Percentiles rank a stretch among this genome's conserved stretches.
phyloP scores from a whole-genome alignment of 2,797 vertebrate genomes.

The Coccyzus lansbergi region DNA sequence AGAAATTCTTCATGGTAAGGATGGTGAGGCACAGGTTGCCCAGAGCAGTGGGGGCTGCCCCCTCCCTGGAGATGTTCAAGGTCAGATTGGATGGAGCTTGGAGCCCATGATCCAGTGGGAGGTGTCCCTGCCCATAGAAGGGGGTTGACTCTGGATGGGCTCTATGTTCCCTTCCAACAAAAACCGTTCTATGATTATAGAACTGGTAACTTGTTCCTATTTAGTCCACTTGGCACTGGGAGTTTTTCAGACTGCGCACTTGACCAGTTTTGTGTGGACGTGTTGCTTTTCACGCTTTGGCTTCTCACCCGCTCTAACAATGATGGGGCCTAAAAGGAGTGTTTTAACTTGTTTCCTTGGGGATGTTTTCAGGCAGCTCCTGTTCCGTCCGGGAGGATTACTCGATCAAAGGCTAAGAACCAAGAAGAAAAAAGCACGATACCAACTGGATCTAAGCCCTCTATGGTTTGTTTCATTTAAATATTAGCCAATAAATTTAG shows the following conservation, averaged over 20 bases:
- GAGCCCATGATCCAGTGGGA: no score
- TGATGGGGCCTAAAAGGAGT: fast-evolving
- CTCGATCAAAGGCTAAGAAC: constrained; percentile 74
- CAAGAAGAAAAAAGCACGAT: constrained; percentile 50
- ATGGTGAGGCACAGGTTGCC: no score
- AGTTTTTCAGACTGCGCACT: neutral
- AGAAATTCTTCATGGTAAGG: no score
- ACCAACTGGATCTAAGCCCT: neutral
- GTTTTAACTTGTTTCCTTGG: neutral
- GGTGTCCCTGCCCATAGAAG: no score
- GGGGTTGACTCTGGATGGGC: no score
- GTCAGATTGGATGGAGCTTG: no score
- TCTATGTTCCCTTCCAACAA: no score
- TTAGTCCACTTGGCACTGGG: neutral
- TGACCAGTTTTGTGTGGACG: neutral
- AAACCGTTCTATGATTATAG: no score
- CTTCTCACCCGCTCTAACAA: neutral
- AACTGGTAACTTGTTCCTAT: neutral
- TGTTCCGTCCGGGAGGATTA: constrained; percentile 63
- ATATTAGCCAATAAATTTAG: neutral
- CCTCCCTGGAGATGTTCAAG: no score
- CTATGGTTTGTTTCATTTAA: constrained; percentile 4
- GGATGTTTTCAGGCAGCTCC: constrained; percentile 60
- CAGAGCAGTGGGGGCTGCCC: no score
- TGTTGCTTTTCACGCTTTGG: neutral